phyloP scores from a whole-genome alignment of 2,113 vertebrate species.

The Notechis scutatus region DNA sequence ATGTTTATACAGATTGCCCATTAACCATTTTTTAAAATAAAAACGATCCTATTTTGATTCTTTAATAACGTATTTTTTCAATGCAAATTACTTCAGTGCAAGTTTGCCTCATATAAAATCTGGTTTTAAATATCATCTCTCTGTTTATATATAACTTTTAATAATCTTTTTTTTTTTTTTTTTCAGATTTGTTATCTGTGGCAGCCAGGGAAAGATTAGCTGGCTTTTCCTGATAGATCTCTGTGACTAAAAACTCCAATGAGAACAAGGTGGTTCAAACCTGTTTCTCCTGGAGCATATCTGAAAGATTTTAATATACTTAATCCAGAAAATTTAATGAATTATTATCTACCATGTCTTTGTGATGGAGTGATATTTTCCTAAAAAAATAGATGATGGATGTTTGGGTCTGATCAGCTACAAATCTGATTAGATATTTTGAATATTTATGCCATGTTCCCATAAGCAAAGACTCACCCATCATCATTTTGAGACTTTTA shows the following conservation, averaged over 20 bases:
- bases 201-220: not conserved
- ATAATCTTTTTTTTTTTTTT: not conserved
- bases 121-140: not conserved
- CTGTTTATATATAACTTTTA: not conserved
- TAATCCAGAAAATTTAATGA: not conserved
- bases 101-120: not conserved
- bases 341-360: not conserved
- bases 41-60: not conserved
- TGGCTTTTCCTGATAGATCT: not conserved
- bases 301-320: not conserved
- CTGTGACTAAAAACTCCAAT: not conserved
- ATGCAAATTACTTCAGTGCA: not conserved
- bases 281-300: not conserved
- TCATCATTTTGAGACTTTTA: not conserved
- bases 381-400: not conserved
- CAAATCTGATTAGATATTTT: not conserved
- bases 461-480: conserved; percentile 17
- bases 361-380: not conserved
- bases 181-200: not conserved
- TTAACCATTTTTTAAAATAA: not conserved
- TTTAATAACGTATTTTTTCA: not conserved
- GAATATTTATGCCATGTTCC: not conserved
- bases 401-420: not conserved
- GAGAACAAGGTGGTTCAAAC: not conserved
- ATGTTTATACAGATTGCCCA: not conserved